phyloP scores from a whole-genome alignment of 2,113 vertebrate species.

The Hydrochoerus hydrochaeris region DNA sequence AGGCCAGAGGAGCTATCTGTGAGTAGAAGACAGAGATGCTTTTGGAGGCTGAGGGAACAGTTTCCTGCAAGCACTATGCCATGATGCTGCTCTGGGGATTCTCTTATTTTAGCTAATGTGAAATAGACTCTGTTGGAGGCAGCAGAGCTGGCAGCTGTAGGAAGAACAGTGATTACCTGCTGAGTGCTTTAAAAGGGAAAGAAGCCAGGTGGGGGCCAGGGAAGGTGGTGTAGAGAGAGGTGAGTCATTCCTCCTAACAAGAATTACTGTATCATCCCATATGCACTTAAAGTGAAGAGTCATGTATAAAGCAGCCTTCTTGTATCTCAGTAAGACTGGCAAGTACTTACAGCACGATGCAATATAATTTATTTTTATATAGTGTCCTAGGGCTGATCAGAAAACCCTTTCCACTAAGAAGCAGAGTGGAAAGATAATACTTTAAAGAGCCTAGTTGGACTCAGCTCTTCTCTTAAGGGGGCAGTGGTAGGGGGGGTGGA shows the following conservation, averaged over 20 bases:
- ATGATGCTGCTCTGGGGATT: background rate
- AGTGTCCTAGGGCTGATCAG: constrained; percentile 61
- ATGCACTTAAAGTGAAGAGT: constrained; percentile 55
- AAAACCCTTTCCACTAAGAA: constrained; percentile 25
- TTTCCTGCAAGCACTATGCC: rapidly evolving
- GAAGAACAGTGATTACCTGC: background rate
- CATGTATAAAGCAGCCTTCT: background rate
- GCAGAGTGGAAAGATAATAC: constrained; percentile 44
- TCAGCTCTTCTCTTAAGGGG: constrained; percentile 49
- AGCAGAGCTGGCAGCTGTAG: background rate
- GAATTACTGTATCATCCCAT: constrained; percentile 54
- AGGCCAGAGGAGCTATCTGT: background rate
- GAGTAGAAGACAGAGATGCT: background rate
- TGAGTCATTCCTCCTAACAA: constrained; percentile 58
- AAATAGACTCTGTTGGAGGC: background rate
- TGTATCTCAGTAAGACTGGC: constrained; percentile 31
- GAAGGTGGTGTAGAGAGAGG: background rate
- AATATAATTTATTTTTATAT: constrained; percentile 71
- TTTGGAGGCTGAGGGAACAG: background rate
- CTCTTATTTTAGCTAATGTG: background rate
- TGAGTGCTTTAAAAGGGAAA: constrained; percentile 43
- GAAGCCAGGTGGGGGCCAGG: background rate
- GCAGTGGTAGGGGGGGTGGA: background rate
- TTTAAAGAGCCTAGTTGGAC: constrained; percentile 28
- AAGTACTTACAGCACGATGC: constrained; percentile 56